Conservation (phyloP, 2,888 invertebrate genomes). For the Hipparchia semele region DNA sequence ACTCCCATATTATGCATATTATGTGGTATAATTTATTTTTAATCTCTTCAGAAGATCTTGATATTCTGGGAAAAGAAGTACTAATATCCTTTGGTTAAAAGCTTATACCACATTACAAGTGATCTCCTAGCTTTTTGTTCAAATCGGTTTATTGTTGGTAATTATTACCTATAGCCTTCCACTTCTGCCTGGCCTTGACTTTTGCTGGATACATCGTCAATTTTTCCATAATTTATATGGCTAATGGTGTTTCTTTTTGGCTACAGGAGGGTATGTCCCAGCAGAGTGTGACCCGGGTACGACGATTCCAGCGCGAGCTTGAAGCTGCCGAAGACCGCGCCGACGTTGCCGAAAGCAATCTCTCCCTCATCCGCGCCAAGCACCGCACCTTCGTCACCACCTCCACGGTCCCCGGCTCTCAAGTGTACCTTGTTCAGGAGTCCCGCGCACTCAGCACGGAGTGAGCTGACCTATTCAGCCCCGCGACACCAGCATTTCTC, state of each 20-base stretch:
- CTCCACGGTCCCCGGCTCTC: slow-evolving; percentile 95
- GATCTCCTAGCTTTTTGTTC: too few species aligned
- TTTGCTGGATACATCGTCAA: not conserved
- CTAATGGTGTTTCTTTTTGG: not conserved
- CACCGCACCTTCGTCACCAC: slow-evolving; percentile 99
- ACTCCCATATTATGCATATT: too few species aligned
- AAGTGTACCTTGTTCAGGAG: slow-evolving; percentile 95
- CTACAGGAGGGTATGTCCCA: slow-evolving; percentile 93
- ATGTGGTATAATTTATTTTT: too few species aligned
- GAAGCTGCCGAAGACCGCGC: slow-evolving; percentile 99
- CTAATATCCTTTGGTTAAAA: too few species aligned
- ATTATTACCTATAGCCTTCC: not conserved
- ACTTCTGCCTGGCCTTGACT: not conserved
- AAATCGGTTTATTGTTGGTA: too few species aligned
- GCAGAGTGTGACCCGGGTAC: slow-evolving; percentile 96
- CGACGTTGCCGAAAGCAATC: slow-evolving; percentile 96
- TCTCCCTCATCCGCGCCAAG: slow-evolving; percentile 97
- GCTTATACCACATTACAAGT: too few species aligned
- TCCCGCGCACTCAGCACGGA: slow-evolving; percentile 85
- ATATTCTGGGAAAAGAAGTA: too few species aligned
- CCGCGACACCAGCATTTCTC: slow-evolving; percentile 74
- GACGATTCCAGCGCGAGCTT: slow-evolving; percentile 98
- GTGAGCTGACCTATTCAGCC: slow-evolving; percentile 59
- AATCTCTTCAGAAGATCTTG: too few species aligned
- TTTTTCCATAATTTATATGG: too few species aligned